Base-by-base conservation (phyloP, 1,140 invertebrate species). In the Oncopodura yosiiana region DNA sequence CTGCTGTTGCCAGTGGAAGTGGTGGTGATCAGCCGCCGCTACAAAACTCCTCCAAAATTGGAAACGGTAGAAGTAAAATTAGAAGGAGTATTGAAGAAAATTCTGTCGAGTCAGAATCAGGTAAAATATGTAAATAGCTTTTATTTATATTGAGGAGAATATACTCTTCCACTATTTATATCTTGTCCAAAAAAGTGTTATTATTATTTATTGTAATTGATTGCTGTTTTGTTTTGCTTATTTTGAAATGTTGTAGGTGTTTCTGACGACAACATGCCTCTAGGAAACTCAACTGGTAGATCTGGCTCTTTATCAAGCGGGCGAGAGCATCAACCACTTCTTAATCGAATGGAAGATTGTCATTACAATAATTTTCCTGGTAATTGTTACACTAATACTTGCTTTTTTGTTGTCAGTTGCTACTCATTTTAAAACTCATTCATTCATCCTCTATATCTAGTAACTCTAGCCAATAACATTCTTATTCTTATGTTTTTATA, bases 261-360 rank as follows among this genome's bases (percentile, higher is more conserved):
- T 45, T 69, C 75, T 63, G 81, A 81, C 69, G 80, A 80, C 69
- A 77, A 77, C 66, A 75, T 77, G 71, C 75, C 82, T 70, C 74
- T 80, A 54, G 75, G 69, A 66, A 77, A 67, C 54, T 64, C 61
- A 5, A 63, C 66, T 54, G 61, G 58, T 26, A 52, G 58, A 26
- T 67, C 72, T 78, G 82, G 83, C 78, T 83, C 82, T 30, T 76
- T 81, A 68, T 80, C 81, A 32, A 78, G 80, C 52, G 83, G 84
- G 71, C 77, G 86, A 67, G 88, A 92, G 77, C 87, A 85, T 70
- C 87, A 91, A 76, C 87, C 88, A 69, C 78, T 92, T 60, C 77
- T 91, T 24, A n/a, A n/a, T n/a, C 80, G 82, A 74, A 79, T 82
- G 62, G 79, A 84, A 71, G 83, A 86, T 65, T 73, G 81, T 59